phyloP scores from a whole-genome alignment of 2,888 invertebrate species.

The Zygaena filipendulae region DNA sequence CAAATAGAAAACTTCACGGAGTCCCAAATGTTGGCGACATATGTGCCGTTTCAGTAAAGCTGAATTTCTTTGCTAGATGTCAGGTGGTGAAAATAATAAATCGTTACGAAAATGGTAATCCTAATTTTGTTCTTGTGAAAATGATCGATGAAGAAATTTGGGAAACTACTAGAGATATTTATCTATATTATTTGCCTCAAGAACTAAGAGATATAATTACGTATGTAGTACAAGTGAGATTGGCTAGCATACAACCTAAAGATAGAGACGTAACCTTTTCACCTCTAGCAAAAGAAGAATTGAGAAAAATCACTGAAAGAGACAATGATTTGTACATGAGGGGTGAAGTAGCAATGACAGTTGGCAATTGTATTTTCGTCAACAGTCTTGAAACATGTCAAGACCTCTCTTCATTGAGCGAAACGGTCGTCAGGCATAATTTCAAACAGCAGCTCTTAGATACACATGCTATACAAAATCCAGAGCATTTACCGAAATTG shows the following conservation, averaged over 20 bases:
- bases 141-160: conserved; percentile 71
- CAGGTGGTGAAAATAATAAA: conserved; percentile 56
- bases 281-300: conserved; percentile 28
- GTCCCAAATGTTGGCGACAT: conserved; percentile 63
- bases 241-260: conserved; percentile 42
- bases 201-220: conserved; percentile 54
- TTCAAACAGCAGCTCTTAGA: conserved; percentile 62
- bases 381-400: conserved; percentile 70
- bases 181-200: conserved; percentile 59
- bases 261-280: conserved; percentile 51
- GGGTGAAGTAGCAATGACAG: conserved; percentile 61
- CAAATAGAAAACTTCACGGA: conserved; percentile 38
- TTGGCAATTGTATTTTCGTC: conserved; percentile 73
- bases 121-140: conserved; percentile 50
- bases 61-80: conserved; percentile 63
- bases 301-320: conserved; percentile 31
- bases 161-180: conserved; percentile 38
- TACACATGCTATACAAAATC: conserved; percentile 41
- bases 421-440: conserved; percentile 61
- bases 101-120: conserved; percentile 29
- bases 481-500: conserved; percentile 56
- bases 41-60: conserved; percentile 61
- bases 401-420: conserved; percentile 52
- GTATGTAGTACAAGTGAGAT: conserved; percentile 39
- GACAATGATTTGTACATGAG: conserved; percentile 43